Evolutionary conservation across 2,888 invertebrate species (phyloP).

Genomic region (Gordius sp.): DNA sequence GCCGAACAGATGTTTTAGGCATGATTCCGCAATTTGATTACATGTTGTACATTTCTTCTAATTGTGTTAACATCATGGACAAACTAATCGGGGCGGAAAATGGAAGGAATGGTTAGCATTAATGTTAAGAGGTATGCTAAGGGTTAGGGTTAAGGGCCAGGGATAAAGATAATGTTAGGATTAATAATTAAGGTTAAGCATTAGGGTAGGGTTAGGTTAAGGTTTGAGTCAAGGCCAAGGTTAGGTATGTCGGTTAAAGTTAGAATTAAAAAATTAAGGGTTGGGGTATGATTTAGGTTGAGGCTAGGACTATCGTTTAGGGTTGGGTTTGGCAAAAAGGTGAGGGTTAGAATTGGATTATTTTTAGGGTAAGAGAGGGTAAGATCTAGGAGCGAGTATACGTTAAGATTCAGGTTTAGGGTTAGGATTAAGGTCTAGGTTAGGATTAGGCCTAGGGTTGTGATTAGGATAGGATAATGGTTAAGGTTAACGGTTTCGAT

Average conservation of each 20-base stretch:
- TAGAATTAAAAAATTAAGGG: too few relatives aligned
- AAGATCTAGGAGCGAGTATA: neutral
- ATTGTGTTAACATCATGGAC: too few relatives aligned
- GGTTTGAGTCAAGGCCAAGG: slow-evolving; percentile 2
- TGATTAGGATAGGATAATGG: slow-evolving; percentile 18
- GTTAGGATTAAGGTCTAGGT: slow-evolving; percentile 22
- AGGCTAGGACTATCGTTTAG: neutral
- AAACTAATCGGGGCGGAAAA: too few relatives aligned
- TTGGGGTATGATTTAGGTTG: neutral
- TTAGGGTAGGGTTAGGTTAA: neutral
- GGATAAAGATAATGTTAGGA: neutral
- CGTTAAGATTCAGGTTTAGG: slow-evolving; percentile 21
- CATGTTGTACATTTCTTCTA: too few relatives aligned
- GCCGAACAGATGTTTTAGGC: too few relatives aligned
- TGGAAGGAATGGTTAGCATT: too few relatives aligned
- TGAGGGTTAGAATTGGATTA: neutral
- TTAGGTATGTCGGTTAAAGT: neutral
- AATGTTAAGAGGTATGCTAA: neutral
- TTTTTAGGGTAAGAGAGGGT: neutral
- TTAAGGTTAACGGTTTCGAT: slow-evolving; percentile 19
- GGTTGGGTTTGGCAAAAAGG: neutral
- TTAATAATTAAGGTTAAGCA: neutral
- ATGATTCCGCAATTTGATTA: too few relatives aligned
- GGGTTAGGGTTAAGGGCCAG: neutral
- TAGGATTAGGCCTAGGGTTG: slow-evolving; percentile 13